Conservation (phyloP, 2,888 invertebrate genomes). For the Microdon myrmicae region DNA sequence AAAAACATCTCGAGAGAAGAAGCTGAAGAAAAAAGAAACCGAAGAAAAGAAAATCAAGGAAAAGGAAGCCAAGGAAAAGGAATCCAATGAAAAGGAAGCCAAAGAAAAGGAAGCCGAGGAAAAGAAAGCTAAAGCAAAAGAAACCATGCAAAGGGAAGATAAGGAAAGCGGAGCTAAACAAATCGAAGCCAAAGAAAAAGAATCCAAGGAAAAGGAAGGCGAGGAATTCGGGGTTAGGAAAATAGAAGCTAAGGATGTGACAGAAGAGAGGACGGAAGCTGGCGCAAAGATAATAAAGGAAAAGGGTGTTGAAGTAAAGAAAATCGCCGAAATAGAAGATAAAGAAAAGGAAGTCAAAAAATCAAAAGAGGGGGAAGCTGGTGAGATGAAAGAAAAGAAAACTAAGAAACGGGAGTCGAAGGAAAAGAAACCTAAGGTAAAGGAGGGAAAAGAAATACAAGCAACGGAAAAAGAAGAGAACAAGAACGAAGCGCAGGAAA, state of each 20-base stretch:
- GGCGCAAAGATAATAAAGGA: constrained; percentile 23
- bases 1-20: constrained; percentile 47
- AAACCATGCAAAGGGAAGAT: constrained; percentile 46
- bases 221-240: constrained; percentile 27
- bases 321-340: constrained; percentile 19
- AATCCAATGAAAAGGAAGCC: constrained; percentile 20
- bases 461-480: constrained; percentile 47
- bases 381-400: constrained; percentile 45
- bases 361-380: constrained; percentile 51
- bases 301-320: not conserved
- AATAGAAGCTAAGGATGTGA: constrained; percentile 44
- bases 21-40: constrained; percentile 19
- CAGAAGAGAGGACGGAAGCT: constrained; percentile 54
- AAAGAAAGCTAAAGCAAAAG: constrained; percentile 35
- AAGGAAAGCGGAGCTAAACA: constrained; percentile 53
- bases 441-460: constrained; percentile 42
- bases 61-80: not conserved
- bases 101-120: constrained; percentile 40
- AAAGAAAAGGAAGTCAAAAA: constrained; percentile 43
- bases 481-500: constrained; percentile 53
- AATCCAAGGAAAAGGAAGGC: not conserved
- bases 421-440: not conserved
- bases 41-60: constrained; percentile 3
- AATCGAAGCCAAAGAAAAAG: constrained; percentile 31
- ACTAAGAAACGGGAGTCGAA: constrained; percentile 22